Evolutionary conservation across 2,797 vertebrate genomes (phyloP), one percentile per base, ranked within the genome.

Genomic region (Gastrophryne carolinensis): DNA sequence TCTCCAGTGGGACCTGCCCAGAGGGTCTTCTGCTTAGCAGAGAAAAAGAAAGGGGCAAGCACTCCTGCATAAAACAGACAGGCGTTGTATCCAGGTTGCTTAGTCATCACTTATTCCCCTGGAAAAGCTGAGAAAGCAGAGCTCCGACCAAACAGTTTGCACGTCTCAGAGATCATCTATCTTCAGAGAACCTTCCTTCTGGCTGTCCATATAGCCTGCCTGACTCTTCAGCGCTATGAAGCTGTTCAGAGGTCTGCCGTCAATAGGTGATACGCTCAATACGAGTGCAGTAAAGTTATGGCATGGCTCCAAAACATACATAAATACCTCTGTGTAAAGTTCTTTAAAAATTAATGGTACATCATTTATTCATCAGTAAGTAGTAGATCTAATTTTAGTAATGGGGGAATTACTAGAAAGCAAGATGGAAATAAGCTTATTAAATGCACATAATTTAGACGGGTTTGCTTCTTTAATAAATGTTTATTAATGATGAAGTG

Each of bases 111-210:
- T 79, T 76, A 56, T 57, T 63, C 68, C 74, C 27, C 56, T 12
- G 15, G 0, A 84, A 81, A 23, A 80, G 82, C 84, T 84, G 83
- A 85, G 81, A 80, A 83, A 83, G 86, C 83, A 86, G 60, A 81
- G 69, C 37, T 35, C 74, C 27, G 84, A 85, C 82, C 80, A 85
- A 84, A 83, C 0, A 78, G 5, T 80, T 82, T 62, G 69, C 58
- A 27, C 54, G 29, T 72, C 37, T 75, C 27, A 5, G 32, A 41
- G 62, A 73, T 81, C 83, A 13, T 84, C 78, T 80, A 82, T 85
- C 86, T 84, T 63, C 27, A 0, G 0, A 0, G 41, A 44, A 68
- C 19, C 73, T 79, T 83, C 79, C 73, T 79, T 58, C 32, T 50
- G 41, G 41, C 39, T 0, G 0, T 58, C 6, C 23, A 77, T 5